Percentiles rank a stretch among this genome's conserved stretches.
phyloP scores from a whole-genome alignment of 2,888 invertebrate species.

The Subacronicta megacephala region DNA sequence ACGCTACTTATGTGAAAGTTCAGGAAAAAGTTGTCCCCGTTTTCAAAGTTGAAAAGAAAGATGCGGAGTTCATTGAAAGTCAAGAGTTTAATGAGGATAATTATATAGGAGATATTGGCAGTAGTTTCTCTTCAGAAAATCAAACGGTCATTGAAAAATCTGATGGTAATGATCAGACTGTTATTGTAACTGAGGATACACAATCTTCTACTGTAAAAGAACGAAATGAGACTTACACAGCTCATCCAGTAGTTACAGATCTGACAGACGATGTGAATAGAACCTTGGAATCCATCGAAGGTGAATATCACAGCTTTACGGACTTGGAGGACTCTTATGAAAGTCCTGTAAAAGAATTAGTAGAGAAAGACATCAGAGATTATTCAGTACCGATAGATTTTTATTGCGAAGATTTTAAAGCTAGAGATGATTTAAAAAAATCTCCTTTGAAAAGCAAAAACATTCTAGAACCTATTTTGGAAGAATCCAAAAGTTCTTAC shows the following conservation, averaged over 20 bases:
- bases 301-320: conserved; percentile 85
- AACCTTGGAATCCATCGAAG: conserved; percentile 73
- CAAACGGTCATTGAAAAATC: conserved; percentile 72
- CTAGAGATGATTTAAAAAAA: conserved; percentile 67
- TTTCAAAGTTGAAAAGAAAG: conserved; percentile 65
- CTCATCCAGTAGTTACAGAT: conserved; percentile 57
- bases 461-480: conserved; percentile 81
- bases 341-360: conserved; percentile 83
- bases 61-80: conserved; percentile 78
- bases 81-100: conserved; percentile 85
- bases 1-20: conserved; percentile 64
- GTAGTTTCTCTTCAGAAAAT: conserved; percentile 75
- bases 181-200: conserved; percentile 16
- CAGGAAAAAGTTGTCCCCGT: conserved; percentile 68
- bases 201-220: conserved; percentile 23
- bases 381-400: conserved; percentile 84
- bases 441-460: conserved; percentile 70
- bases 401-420: conserved; percentile 79
- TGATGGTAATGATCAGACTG: conserved; percentile 22
- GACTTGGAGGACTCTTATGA: conserved; percentile 81
- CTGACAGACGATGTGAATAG: conserved; percentile 57
- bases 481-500: conserved; percentile 84
- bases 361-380: conserved; percentile 85
- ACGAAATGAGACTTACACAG: conserved; percentile 51
- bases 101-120: conserved; percentile 76